These are phyloP conservation scores for Eledone cirrhosa DNA, from an alignment of 2,888 invertebrate genomes.

Conservation along the genomic window DNA sequence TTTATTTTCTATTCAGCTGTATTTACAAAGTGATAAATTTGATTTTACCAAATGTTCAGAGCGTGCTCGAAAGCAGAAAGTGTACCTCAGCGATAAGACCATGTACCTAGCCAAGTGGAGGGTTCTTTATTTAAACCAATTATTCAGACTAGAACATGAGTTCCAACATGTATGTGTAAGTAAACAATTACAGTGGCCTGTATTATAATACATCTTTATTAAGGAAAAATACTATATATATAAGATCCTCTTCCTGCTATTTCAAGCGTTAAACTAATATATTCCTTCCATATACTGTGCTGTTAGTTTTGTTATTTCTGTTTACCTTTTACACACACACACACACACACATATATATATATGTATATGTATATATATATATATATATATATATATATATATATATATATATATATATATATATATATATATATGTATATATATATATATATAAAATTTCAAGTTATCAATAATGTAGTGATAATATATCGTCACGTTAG, in stretches of 20 bases:
- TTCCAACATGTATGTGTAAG: slow-evolving; percentile 60
- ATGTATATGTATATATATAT: slow-evolving; percentile 13
- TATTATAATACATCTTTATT: too few relatives aligned
- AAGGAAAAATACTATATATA: background rate
- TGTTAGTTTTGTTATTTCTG: too few relatives aligned
- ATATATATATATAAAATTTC: too few relatives aligned
- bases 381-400: slow-evolving; percentile 19
- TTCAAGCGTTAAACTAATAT: too few relatives aligned
- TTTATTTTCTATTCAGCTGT: slow-evolving; percentile 52
- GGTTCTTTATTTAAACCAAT: slow-evolving; percentile 59
- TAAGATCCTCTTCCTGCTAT: too few relatives aligned
- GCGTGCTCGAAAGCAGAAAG: slow-evolving; percentile 62
- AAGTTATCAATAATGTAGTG: too few relatives aligned
- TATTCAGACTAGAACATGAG: slow-evolving; percentile 62
- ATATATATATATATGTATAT: too few relatives aligned
- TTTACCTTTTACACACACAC: too few relatives aligned
- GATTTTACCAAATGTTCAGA: slow-evolving; percentile 57
- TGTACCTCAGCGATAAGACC: slow-evolving; percentile 52
- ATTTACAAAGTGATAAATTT: slow-evolving; percentile 57
- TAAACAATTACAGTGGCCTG: background rate
- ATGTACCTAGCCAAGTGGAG: slow-evolving; percentile 61
- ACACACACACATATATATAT: slow-evolving; percentile 7
- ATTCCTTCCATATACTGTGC: too few relatives aligned
- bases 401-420: slow-evolving; percentile 3
- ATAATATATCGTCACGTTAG: too few relatives aligned